These are phyloP conservation scores for Calcarius lapponicus DNA, from an alignment of 2,797 vertebrate species.

Conservation along the genomic window DNA sequence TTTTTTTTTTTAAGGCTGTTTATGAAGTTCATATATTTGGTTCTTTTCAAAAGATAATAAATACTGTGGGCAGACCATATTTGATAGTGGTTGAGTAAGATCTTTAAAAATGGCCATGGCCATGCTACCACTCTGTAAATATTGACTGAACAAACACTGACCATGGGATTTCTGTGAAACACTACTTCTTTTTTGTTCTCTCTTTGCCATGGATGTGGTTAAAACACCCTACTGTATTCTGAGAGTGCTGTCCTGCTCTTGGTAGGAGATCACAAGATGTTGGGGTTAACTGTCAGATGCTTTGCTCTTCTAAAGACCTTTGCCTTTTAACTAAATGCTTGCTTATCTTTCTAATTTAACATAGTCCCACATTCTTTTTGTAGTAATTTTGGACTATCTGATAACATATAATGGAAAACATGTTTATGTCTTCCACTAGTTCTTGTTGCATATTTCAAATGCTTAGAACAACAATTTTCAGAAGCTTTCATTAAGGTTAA, in stretches of 20 bases:
- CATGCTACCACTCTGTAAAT: background rate
- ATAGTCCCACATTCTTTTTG: constrained; percentile 84
- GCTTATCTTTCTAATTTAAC: constrained; percentile 86
- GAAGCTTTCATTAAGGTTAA: constrained; percentile 87
- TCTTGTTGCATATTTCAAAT: constrained; percentile 85
- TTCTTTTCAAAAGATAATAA: background rate
- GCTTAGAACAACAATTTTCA: constrained; percentile 88
- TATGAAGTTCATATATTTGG: background rate
- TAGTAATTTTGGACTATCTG: constrained; percentile 86
- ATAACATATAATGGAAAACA: constrained; percentile 87
- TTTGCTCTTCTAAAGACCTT: constrained; percentile 80
- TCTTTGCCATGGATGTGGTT: background rate
- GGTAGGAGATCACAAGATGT: constrained; percentile 73
- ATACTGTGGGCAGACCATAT: background rate
- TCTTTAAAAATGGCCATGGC: background rate
- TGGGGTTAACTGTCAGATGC: constrained; percentile 76
- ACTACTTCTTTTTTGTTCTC: constrained; percentile 31
- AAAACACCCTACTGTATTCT: constrained; percentile 18
- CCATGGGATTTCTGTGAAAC: background rate
- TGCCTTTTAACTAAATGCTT: constrained; percentile 83
- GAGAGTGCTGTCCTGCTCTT: constrained; percentile 36
- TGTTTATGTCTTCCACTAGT: constrained; percentile 80
- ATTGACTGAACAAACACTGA: constrained; percentile 26
- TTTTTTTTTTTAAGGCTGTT: background rate
- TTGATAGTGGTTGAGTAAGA: background rate